Evolutionary conservation across 2,113 vertebrate species (phyloP).

Genomic region (Psilopogon haemacephalus): DNA sequence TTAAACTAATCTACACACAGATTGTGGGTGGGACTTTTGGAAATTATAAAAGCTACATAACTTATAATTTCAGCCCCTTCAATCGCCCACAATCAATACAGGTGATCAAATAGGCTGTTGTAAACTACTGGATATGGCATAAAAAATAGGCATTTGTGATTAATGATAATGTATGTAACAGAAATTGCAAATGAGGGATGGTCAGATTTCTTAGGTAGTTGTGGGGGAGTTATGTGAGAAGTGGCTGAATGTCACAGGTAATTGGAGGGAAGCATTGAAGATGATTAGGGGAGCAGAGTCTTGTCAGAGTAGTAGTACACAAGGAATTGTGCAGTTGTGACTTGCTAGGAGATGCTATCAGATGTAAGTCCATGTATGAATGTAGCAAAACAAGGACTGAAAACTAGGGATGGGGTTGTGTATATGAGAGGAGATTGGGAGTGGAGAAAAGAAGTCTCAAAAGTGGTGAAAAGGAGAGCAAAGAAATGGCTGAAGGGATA

Average conservation of each 20-base stretch:
- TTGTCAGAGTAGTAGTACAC: not conserved
- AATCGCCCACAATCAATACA: too few species aligned
- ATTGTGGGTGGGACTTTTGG: too few species aligned
- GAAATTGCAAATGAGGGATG: not conserved
- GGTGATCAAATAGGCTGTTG: not conserved
- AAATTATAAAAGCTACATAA: too few species aligned
- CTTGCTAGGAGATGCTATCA: not conserved
- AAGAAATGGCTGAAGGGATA: not conserved
- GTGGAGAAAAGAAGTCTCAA: not conserved
- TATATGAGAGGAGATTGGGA: not conserved
- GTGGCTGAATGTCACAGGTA: not conserved
- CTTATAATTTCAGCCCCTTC: too few species aligned
- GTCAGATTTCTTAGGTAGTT: not conserved
- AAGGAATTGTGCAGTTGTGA: not conserved
- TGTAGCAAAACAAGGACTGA: not conserved
- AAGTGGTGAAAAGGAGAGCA: not conserved
- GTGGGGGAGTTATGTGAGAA: not conserved
- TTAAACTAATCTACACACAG: too few species aligned
- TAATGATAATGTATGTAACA: not conserved
- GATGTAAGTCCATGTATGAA: rapidly evolving
- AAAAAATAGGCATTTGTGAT: not conserved
- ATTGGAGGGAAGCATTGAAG: not conserved
- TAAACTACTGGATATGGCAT: not conserved
- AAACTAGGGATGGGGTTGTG: not conserved
- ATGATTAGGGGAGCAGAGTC: not conserved